These are phyloP conservation scores for Calliscelio sp. DNA, from an alignment of 2,888 invertebrate species.

Conservation along the genomic window DNA sequence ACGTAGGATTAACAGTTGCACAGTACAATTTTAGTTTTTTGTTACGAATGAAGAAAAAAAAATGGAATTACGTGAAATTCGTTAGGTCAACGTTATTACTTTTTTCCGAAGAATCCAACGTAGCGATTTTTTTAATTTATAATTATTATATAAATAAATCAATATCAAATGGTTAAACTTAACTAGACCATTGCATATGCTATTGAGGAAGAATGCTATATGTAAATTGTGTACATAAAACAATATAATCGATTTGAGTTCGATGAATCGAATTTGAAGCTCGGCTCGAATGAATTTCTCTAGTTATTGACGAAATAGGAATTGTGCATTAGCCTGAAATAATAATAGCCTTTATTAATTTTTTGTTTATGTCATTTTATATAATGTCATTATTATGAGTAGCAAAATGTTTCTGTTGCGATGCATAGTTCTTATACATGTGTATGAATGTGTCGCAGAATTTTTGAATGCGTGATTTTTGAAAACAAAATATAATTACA, in stretches of 20 bases:
- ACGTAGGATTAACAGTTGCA: background rate
- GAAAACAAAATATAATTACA: slow-evolving; percentile 13
- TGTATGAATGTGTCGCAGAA: slow-evolving; percentile 23
- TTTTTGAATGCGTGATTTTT: slow-evolving; percentile 11
- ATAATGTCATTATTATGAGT: background rate
- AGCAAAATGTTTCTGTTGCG: background rate
- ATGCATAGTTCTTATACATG: slow-evolving; percentile 52
- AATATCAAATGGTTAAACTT: slow-evolving; percentile 18
- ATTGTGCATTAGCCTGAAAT: slow-evolving; percentile 60
- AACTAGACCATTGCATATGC: slow-evolving; percentile 45
- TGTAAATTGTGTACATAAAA: slow-evolving; percentile 77
- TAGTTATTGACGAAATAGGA: slow-evolving; percentile 52
- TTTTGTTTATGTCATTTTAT: slow-evolving; percentile 1
- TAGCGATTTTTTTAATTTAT: slow-evolving; percentile 51
- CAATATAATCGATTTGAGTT: slow-evolving; percentile 42
- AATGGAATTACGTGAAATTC: slow-evolving; percentile 47
- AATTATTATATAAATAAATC: too few relatives aligned
- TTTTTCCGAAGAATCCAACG: slow-evolving; percentile 1
- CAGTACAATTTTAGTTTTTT: too few relatives aligned
- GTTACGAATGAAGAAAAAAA: background rate
- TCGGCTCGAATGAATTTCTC: slow-evolving; percentile 19
- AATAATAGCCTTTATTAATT: slow-evolving; percentile 4
- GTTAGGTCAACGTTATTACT: slow-evolving; percentile 30
- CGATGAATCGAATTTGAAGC: too few relatives aligned
- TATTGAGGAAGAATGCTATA: slow-evolving; percentile 61